Evolutionary conservation across 1,140 invertebrate genomes (phyloP).

Genomic region (Euura saliciscinereae): DNA sequence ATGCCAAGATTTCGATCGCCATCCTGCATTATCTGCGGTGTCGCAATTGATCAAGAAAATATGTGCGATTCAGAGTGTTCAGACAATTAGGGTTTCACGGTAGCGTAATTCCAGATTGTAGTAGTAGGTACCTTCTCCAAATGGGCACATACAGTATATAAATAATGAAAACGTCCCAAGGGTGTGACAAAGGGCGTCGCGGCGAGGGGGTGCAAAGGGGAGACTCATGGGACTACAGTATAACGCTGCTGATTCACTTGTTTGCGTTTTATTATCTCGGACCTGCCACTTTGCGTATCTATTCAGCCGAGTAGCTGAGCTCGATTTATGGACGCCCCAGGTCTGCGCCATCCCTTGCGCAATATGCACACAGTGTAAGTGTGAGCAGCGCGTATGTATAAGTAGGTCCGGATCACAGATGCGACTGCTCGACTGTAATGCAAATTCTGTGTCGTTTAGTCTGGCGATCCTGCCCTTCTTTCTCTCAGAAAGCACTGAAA

Average conservation of each 20-base stretch:
- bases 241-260: constrained; percentile 1
- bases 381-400: too few species aligned
- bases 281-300: neutral
- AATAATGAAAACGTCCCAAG: constrained; percentile 7
- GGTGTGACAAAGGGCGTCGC: neutral
- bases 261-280: constrained; percentile 5
- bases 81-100: neutral
- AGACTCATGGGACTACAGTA: too few species aligned
- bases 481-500: neutral
- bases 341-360: too few species aligned
- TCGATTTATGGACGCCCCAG: neutral
- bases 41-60: too few species aligned
- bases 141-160: neutral
- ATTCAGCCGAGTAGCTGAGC: neutral
- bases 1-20: too few species aligned
- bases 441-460: neutral
- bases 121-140: neutral
- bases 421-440: neutral
- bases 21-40: too few species aligned
- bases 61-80: neutral
- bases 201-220: neutral
- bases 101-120: neutral
- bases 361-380: too few species aligned
- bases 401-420: neutral
- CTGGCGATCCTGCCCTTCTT: too few species aligned